Base-by-base conservation (phyloP, 2,113 vertebrate genomes). In the Verasper variegatus region DNA sequence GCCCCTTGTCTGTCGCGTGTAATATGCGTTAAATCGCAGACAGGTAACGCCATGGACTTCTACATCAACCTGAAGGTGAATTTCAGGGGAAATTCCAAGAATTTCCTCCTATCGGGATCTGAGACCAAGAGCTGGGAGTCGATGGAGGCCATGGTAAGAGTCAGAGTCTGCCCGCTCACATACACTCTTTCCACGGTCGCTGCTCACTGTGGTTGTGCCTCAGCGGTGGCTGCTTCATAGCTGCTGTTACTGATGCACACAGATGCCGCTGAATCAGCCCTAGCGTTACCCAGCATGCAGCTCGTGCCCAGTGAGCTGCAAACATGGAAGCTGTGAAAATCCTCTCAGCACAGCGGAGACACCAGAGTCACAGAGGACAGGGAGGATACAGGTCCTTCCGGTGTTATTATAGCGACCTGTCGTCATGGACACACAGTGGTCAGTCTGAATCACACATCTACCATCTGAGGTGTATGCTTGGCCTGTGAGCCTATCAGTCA, bases 61-160 rank as follows among this genome's bases (percentile, higher is more conserved):
- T 94, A 92, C 87, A 94, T 95, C 81, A 95, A 90, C 4, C 78
- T 95, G 73, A 94, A 94, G 90, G 93, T 94, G 82, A 94, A 94
- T 91, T 94, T 95, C 81, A 87, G 93, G 57, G 94, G 94, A 23
- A 95, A 94, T 84, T 87, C 91, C 40, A 94, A 93, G 83, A 94
- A 92, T 89, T 93, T 95, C 57, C 88, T 97, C 49, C 93, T 98
- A 81, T 96, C 96, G 0, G 95, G 97, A 86, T 94, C 96, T 14
- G 93, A 93, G 83, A 95, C 88, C 78, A 97, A 96, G 86, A 95
- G 96, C 52, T 99, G 97, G 97, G 96, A 96, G 70, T 96, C 96
- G 37, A 94, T 98, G 80, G 97, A 98, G 93, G 96, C 96, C 83
- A 97, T 96, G 97, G 97, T 98, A 88, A 97, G 79, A 68, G 49